phyloP scores from a whole-genome alignment of 2,113 vertebrate species.

The Hippocampus guttulatus region DNA sequence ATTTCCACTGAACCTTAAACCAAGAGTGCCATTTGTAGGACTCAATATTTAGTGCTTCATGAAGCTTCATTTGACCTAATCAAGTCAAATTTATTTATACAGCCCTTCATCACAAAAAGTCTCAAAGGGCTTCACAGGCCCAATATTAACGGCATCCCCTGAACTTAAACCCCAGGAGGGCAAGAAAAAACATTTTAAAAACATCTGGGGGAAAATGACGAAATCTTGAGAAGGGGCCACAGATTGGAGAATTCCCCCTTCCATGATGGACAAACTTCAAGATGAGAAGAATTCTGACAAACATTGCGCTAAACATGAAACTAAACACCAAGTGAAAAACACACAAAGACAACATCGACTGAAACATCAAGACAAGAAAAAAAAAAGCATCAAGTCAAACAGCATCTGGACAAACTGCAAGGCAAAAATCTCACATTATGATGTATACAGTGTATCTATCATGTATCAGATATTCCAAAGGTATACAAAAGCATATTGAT shows the following conservation, averaged over 20 bases:
- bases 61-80: too few species aligned
- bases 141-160: not conserved
- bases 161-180: too few species aligned
- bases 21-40: too few species aligned
- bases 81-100: too few species aligned
- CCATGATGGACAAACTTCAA: not conserved
- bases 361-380: not conserved
- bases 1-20: too few species aligned
- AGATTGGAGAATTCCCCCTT: too few species aligned
- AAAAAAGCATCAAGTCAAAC: not conserved
- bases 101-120: too few species aligned
- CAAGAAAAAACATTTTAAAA: too few species aligned
- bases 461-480: constrained; percentile 16
- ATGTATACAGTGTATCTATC: constrained; percentile 8
- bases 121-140: too few species aligned
- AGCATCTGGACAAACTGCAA: not conserved
- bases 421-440: not conserved
- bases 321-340: not conserved
- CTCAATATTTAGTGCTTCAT: too few species aligned
- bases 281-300: not conserved
- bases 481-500: constrained; percentile 26
- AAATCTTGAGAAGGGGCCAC: too few species aligned
- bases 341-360: not conserved
- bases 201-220: too few species aligned
- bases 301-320: not conserved